Evolutionary conservation across 1,140 invertebrate species (phyloP).

Genomic region (Nebria ingens): DNA sequence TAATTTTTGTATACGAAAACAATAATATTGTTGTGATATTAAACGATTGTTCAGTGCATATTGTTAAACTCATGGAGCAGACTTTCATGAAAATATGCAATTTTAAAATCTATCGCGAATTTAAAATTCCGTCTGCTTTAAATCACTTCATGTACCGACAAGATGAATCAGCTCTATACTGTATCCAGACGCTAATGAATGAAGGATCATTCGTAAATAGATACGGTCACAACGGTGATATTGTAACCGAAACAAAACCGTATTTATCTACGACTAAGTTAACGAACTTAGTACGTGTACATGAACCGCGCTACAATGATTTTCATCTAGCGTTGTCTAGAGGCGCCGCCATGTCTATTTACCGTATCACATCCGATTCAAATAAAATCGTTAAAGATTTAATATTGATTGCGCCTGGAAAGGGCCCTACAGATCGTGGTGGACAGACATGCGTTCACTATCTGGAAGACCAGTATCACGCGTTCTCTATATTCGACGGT

Average conservation of each 20-base stretch:
- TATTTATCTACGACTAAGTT: background rate
- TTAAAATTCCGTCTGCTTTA: background rate
- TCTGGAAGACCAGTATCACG: background rate
- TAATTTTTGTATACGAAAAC: background rate
- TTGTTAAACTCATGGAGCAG: background rate
- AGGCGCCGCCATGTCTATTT: background rate
- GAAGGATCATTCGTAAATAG: background rate
- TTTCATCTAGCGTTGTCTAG: background rate
- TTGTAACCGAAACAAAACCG: background rate
- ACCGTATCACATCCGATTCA: no score
- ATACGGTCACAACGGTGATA: no score
- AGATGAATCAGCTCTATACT: background rate
- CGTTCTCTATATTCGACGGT: background rate
- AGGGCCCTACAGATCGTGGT: background rate
- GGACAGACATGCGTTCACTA: background rate
- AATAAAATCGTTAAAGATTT: no score
- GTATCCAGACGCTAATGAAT: background rate
- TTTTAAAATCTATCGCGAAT: background rate
- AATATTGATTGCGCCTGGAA: background rate
- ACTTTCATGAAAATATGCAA: background rate
- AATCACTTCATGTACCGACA: background rate
- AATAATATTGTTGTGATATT: background rate
- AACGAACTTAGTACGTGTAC: background rate
- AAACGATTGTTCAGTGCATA: background rate
- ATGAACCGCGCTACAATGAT: background rate